phyloP scores from a whole-genome alignment of 2,113 vertebrate species.

The Etia nguti region DNA sequence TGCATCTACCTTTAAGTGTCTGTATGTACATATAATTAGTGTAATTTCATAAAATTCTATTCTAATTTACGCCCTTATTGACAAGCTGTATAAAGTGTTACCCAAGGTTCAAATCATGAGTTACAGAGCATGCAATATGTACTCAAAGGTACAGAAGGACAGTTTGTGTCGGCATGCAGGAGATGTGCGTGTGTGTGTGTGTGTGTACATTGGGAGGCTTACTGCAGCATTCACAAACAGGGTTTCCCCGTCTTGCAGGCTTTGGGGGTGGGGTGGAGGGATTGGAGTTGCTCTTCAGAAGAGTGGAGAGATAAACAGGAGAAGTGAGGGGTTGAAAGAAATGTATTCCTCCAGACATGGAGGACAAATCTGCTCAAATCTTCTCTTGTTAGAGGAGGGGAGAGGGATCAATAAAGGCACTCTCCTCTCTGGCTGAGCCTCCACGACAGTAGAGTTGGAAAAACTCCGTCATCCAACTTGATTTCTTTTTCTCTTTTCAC shows the following conservation, averaged over 20 bases:
- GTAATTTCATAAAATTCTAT: background rate
- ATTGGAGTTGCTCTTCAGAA: slow-evolving; percentile 55
- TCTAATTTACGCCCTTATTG: background rate
- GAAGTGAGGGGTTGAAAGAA: slow-evolving; percentile 59
- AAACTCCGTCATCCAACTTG: background rate
- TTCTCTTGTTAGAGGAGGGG: slow-evolving; percentile 60
- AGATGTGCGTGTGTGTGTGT: background rate
- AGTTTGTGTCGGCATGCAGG: background rate
- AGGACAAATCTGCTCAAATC: slow-evolving; percentile 69
- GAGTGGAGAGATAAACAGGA: slow-evolving; percentile 62
- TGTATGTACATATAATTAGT: background rate
- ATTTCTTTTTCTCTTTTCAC: background rate
- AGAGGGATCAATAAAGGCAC: slow-evolving; percentile 38
- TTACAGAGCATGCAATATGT: background rate
- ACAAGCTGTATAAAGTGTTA: background rate
- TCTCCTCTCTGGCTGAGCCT: slow-evolving; percentile 37
- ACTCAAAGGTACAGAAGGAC: background rate
- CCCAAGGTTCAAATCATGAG: background rate
- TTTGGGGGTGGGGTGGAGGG: slow-evolving; percentile 52
- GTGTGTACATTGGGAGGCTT: slow-evolving; percentile 20
- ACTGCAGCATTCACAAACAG: slow-evolving; percentile 41
- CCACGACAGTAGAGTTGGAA: background rate
- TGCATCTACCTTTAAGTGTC: background rate
- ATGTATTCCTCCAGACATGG: slow-evolving; percentile 56
- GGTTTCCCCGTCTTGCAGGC: slow-evolving; percentile 36